Conservation (phyloP, 2,797 vertebrate genomes). For the Lophius americanus region DNA sequence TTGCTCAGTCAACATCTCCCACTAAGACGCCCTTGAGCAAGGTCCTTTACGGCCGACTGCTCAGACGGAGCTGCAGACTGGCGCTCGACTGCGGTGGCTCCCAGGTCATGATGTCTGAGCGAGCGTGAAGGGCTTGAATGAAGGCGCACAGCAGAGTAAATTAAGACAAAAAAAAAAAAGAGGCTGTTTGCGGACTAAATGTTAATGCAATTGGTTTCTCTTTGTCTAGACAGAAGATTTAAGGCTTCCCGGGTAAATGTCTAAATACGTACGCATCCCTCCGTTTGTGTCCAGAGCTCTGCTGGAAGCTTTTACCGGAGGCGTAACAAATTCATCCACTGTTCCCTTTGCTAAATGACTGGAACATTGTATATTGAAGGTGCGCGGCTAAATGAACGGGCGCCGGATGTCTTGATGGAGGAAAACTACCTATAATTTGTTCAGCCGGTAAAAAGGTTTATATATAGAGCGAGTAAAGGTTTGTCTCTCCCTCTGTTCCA, state of each 20-base stretch:
- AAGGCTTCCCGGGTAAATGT: slow-evolving; percentile 33
- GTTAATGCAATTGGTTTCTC: slow-evolving; percentile 57
- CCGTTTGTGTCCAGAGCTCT: slow-evolving; percentile 23
- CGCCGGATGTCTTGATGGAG: slow-evolving; percentile 55
- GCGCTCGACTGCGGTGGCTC: slow-evolving; percentile 29
- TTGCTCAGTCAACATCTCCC: slow-evolving; percentile 24
- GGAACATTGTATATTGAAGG: slow-evolving; percentile 36
- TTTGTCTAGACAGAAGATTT: slow-evolving; percentile 59
- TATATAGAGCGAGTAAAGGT: slow-evolving; percentile 60
- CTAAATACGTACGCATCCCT: slow-evolving; percentile 45
- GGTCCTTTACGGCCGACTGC: slow-evolving; percentile 41
- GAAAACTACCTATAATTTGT: slow-evolving; percentile 76
- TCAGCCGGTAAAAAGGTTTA: slow-evolving; percentile 78
- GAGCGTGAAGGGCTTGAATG: slow-evolving; percentile 35
- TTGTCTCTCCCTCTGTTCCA: slow-evolving; percentile 7
- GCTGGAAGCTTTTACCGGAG: slow-evolving; percentile 55
- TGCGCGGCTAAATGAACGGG: slow-evolving; percentile 50
- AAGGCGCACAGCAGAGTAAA: slow-evolving; percentile 30
- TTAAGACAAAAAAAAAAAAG: slow-evolving; percentile 49
- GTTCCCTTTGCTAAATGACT: slow-evolving; percentile 34
- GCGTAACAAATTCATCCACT: slow-evolving; percentile 24
- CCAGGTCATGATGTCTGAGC: slow-evolving; percentile 37
- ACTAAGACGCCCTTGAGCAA: slow-evolving; percentile 67
- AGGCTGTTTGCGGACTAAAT: slow-evolving; percentile 46
- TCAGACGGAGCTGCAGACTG: slow-evolving; percentile 47